Conservation (phyloP, 2,888 invertebrate genomes). For the Andricus curvator region DNA sequence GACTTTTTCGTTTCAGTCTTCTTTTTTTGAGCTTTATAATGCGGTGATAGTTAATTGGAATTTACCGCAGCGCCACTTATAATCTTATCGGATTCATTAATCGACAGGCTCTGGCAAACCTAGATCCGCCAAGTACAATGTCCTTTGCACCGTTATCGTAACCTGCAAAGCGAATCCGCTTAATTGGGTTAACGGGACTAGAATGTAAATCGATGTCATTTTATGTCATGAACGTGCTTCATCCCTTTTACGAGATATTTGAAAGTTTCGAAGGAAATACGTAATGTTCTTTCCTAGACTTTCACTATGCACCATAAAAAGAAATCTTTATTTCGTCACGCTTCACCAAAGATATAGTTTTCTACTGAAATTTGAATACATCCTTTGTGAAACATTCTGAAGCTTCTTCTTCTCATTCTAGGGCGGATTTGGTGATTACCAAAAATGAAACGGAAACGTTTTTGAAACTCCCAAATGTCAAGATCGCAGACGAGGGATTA, state of each 20-base stretch:
- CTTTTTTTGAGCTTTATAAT: slow-evolving; percentile 34
- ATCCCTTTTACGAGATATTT: slow-evolving; percentile 27
- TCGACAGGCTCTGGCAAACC: slow-evolving; percentile 39
- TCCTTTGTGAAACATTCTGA: not conserved
- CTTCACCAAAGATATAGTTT: not conserved
- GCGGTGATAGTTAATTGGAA: slow-evolving; percentile 39
- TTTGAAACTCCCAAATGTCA: slow-evolving; percentile 84
- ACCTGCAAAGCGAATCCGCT: slow-evolving; percentile 40
- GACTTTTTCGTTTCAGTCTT: slow-evolving; percentile 27
- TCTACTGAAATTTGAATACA: not conserved
- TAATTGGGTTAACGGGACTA: slow-evolving; percentile 41
- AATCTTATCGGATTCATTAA: slow-evolving; percentile 40
- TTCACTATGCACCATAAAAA: not conserved
- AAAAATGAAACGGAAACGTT: slow-evolving; percentile 84
- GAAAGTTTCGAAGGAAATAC: slow-evolving; percentile 22
- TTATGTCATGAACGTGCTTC: slow-evolving; percentile 33
- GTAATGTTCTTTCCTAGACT: not conserved
- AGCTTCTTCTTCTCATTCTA: slow-evolving; percentile 75
- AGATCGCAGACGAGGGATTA: slow-evolving; percentile 87
- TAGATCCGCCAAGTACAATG: slow-evolving; percentile 40
- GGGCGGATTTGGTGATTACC: slow-evolving; percentile 85
- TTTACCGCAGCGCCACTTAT: slow-evolving; percentile 39
- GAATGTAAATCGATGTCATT: slow-evolving; percentile 41
- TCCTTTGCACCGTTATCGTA: slow-evolving; percentile 39
- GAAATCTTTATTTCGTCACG: not conserved